These are phyloP conservation scores for Megaptera novaeangliae DNA, from an alignment of 2,113 vertebrate species.

Conservation along the genomic window DNA sequence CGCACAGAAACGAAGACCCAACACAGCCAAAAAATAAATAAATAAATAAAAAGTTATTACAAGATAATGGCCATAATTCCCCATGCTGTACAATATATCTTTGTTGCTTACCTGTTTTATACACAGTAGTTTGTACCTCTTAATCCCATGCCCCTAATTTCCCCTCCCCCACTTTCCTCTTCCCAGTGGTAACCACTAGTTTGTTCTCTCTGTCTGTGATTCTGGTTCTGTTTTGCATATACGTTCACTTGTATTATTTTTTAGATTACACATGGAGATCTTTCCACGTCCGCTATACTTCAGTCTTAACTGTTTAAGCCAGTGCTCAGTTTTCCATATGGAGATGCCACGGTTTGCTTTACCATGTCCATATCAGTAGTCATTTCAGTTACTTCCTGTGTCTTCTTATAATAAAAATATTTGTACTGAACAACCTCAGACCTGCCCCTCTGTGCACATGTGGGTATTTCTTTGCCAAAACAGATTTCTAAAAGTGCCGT, in stretches of 20 bases:
- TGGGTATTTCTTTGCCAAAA: not conserved
- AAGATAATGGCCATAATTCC: not conserved
- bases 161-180: not conserved
- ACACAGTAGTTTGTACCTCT: not conserved
- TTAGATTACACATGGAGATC: not conserved
- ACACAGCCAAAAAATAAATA: too few species aligned
- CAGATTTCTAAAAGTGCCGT: not conserved
- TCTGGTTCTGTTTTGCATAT: not conserved
- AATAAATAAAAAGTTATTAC: not conserved
- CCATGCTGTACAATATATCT: fast-evolving
- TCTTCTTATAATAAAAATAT: not conserved
- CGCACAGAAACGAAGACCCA: too few species aligned
- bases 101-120: not conserved
- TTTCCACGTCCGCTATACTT: not conserved
- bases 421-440: not conserved
- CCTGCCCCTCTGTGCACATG: not conserved
- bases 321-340: not conserved
- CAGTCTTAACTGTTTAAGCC: not conserved
- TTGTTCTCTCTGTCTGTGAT: not conserved
- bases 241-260: not conserved
- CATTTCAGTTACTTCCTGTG: not conserved
- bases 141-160: not conserved
- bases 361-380: not conserved
- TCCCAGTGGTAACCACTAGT: not conserved
- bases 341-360: not conserved